Evolutionary conservation across 53 echinoderm and acorn worm species (phyloP).

Genomic region (Mesocentrotus franciscanus): DNA sequence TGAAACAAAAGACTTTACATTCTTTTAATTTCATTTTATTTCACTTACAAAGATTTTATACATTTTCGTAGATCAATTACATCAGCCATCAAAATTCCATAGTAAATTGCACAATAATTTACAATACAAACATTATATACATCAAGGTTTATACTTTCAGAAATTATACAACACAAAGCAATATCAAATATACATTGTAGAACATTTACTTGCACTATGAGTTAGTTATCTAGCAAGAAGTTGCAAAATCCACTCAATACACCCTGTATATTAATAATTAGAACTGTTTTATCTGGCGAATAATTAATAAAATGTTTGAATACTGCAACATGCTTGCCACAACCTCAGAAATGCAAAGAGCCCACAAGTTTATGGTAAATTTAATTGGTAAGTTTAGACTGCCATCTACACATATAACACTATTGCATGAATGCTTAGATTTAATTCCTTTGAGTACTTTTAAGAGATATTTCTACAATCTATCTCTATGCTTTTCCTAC

Average conservation of each 20-base stretch:
- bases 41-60: background rate
- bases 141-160: background rate
- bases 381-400: no score
- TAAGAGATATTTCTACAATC: no score
- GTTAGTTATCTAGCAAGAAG: background rate
- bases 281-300: background rate
- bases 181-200: background rate
- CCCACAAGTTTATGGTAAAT: no score
- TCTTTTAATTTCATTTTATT: background rate
- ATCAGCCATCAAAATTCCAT: background rate
- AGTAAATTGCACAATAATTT: conserved; percentile 20
- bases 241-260: background rate
- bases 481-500: no score
- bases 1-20: background rate
- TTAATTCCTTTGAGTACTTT: no score
- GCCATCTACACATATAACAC: no score
- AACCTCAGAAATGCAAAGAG: no score
- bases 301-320: background rate
- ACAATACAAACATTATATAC: background rate
- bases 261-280: background rate
- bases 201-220: background rate
- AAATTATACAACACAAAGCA: background rate
- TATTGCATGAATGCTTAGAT: no score
- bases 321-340: background rate
- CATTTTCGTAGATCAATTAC: background rate